These are phyloP conservation scores for Chanos chanos DNA, from an alignment of 2,797 vertebrate genomes.

Conservation along the genomic window DNA sequence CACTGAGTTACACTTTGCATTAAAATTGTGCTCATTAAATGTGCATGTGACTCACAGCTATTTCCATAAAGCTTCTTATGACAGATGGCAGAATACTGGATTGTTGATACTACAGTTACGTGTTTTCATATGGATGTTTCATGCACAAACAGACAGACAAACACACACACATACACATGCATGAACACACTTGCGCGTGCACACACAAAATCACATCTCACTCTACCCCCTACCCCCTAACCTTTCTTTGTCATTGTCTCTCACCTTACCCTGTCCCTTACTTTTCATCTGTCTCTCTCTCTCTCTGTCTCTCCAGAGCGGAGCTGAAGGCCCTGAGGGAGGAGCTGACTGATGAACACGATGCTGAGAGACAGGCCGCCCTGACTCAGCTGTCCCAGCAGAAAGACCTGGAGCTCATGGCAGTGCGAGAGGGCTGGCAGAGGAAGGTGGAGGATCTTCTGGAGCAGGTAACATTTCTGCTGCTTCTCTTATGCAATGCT, in stretches of 20 bases:
- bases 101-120: too few relatives aligned
- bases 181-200: too few relatives aligned
- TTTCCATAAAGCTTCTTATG: not conserved
- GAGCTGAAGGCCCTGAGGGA: constrained; percentile 88
- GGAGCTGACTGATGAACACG: constrained; percentile 87
- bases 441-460: constrained; percentile 95
- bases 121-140: too few relatives aligned
- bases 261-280: not conserved
- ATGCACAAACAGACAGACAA: too few relatives aligned
- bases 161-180: too few relatives aligned
- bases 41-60: constrained; percentile 20
- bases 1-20: constrained; percentile 4
- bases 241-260: not conserved
- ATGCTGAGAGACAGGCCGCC: constrained; percentile 86
- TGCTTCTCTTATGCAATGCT: too few relatives aligned
- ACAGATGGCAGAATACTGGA: too few relatives aligned
- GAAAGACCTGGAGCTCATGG: constrained; percentile 91
- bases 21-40: constrained; percentile 38
- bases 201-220: too few relatives aligned
- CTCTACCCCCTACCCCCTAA: too few relatives aligned
- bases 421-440: constrained; percentile 91
- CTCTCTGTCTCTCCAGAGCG: constrained; percentile 71
- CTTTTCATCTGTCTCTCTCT: not conserved
- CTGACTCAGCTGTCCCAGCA: constrained; percentile 87
- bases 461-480: constrained; percentile 75